Conservation (phyloP, 2,888 invertebrate species). For the Chydorus sphaericus region DNA sequence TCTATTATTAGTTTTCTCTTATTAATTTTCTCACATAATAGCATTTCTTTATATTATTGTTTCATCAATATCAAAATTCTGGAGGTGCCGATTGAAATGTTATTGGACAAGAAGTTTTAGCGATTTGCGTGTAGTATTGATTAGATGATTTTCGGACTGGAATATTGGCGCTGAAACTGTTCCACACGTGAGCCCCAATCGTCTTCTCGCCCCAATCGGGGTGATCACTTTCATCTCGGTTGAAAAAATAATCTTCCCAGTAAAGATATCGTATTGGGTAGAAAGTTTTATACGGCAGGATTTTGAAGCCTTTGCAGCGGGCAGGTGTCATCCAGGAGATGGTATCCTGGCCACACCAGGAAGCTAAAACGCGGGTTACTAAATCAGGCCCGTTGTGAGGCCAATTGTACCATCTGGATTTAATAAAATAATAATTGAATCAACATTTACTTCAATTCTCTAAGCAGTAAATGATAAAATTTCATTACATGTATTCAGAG, state of each 20-base stretch:
- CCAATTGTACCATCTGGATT: slow-evolving; percentile 16
- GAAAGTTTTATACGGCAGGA: slow-evolving; percentile 46
- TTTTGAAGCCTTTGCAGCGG: slow-evolving; percentile 44
- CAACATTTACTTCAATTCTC: background rate
- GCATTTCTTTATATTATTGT: no score
- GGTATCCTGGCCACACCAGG: slow-evolving; percentile 15
- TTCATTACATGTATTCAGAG: slow-evolving; percentile 16
- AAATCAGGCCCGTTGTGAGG: slow-evolving; percentile 18
- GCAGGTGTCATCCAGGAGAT: slow-evolving; percentile 33
- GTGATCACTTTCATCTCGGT: background rate
- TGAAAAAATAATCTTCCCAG: slow-evolving; percentile 43
- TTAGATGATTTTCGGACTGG: background rate
- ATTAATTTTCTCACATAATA: no score
- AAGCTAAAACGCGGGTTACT: slow-evolving; percentile 17
- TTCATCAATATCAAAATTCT: no score
- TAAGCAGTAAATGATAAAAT: background rate
- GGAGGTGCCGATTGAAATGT: no score
- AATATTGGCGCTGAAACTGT: slow-evolving; percentile 14
- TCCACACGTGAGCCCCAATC: slow-evolving; percentile 20
- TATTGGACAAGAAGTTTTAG: slow-evolving; percentile 1
- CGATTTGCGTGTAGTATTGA: slow-evolving; percentile 4
- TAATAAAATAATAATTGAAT: background rate
- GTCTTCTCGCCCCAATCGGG: background rate
- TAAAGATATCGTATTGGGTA: slow-evolving; percentile 39
- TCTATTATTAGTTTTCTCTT: no score